phyloP scores from a whole-genome alignment of 2,113 vertebrate genomes.

The Alces alces region DNA sequence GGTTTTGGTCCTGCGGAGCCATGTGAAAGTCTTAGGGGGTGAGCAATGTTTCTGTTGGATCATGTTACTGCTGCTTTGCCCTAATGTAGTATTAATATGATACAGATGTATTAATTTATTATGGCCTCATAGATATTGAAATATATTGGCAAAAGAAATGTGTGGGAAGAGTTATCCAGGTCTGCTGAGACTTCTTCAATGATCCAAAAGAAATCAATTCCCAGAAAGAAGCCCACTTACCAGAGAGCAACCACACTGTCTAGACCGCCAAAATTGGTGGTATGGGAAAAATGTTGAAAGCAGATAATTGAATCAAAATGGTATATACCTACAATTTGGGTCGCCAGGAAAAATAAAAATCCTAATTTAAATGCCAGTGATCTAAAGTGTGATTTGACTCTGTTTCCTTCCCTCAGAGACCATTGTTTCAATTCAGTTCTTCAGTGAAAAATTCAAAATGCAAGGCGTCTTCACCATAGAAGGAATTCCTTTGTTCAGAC shows the following conservation, averaged over 20 bases:
- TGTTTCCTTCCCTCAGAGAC: conserved; percentile 1
- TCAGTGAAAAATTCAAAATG: conserved; percentile 18
- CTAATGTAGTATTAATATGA: conserved; percentile 49
- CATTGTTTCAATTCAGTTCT: background rate
- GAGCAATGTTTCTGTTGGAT: conserved; percentile 51
- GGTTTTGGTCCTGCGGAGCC: conserved; percentile 53
- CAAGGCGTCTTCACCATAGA: conserved; percentile 27
- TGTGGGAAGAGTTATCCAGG: conserved; percentile 28
- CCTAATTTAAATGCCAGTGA: conserved; percentile 35
- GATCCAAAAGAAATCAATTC: conserved; percentile 44
- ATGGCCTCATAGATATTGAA: conserved; percentile 50
- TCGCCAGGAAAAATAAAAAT: conserved; percentile 40
- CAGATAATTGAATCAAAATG: conserved; percentile 58
- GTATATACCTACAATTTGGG: conserved; percentile 39
- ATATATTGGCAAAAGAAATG: conserved; percentile 44
- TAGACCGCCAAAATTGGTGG: conserved; percentile 51
- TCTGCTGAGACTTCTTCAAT: conserved; percentile 61
- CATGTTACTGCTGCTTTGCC: conserved; percentile 19
- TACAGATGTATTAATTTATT: conserved; percentile 70
- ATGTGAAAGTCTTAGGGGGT: conserved; percentile 26
- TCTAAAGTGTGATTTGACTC: background rate
- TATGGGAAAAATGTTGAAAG: conserved; percentile 51
- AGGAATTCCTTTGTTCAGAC: conserved; percentile 61
- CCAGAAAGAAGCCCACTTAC: conserved; percentile 58
- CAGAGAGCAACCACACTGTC: conserved; percentile 49